Base-by-base conservation (phyloP, 2,888 invertebrate species). In the Platerodrilus igneus region DNA sequence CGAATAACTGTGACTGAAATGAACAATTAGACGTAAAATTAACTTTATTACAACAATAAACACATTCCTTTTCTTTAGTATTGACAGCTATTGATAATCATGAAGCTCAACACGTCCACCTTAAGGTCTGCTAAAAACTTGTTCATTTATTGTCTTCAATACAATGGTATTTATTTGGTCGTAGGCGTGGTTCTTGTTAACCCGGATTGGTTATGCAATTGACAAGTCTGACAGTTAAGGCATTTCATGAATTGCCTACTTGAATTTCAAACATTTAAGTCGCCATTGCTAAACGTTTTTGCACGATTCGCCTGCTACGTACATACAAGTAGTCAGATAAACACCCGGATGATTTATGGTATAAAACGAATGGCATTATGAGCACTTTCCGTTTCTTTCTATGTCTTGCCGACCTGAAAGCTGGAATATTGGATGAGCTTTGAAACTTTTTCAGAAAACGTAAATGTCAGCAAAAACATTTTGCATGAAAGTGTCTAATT, bases 141-240 rank as follows among this genome's bases (percentile, higher is more conserved):
- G 34, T 38, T 28, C 33, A 34, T 19, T 37, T 36, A 42, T 28
- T n/a, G n/a, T n/a, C n/a, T n/a, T n/a, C n/a, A 55, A 56, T 51
- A 53, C 58, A 58, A 58, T 59, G 59, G 58, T 57, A 56, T 54
- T 51, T 53, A 57, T 57, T 60, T 57, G 58, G 53, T 37, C 37
- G 54, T 42, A 51, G 60, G 59, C 59, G 59, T 59, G 61, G 57
- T 37, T 33, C 15, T 36, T 20, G 27, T 31, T 37, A 27, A 48
- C 46, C 48, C 50, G 44, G 51, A 61, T 61, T 61, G 61, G 61
- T 53, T 53, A 52, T 37, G 49, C 58, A 54, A 57, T 60, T 58
- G 59, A 58, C 59, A 50, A 48, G 47, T 43, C 42, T 50, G 48
- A 50, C 46, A 39, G 49, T 48, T 51, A 41, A 44, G 38, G 47